phyloP scores from a whole-genome alignment of 2,888 invertebrate genomes.

The Pegoplata infirma region DNA sequence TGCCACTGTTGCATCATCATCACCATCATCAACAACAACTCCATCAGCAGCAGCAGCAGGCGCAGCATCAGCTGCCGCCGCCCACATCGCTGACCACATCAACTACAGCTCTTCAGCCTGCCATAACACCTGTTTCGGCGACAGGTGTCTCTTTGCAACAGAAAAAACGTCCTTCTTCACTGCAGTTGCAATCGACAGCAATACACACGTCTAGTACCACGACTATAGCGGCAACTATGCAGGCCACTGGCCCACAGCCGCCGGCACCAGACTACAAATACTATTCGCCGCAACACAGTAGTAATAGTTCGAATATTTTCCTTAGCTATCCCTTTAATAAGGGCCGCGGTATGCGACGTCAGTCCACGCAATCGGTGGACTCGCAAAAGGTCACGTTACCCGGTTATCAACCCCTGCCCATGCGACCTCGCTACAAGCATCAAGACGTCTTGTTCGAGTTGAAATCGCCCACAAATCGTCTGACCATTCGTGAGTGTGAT shows the following conservation, averaged over 20 bases:
- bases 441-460: constrained; percentile 77
- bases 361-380: constrained; percentile 77
- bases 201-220: constrained; percentile 68
- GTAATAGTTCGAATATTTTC: constrained; percentile 71
- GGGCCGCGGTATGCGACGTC: constrained; percentile 75
- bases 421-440: constrained; percentile 75
- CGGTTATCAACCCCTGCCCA: constrained; percentile 75
- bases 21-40: constrained; percentile 67
- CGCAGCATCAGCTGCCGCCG: too few relatives aligned
- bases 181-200: constrained; percentile 70
- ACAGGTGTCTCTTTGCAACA: constrained; percentile 64
- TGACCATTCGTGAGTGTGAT: constrained; percentile 78
- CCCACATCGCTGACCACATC: constrained; percentile 64
- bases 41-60: constrained; percentile 47
- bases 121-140: constrained; percentile 56
- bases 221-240: constrained; percentile 74
- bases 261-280: constrained; percentile 77
- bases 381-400: constrained; percentile 74
- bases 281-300: constrained; percentile 76
- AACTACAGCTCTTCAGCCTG: constrained; percentile 53
- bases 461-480: constrained; percentile 76
- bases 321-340: constrained; percentile 77
- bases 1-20: constrained; percentile 76
- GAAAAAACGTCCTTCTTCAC: constrained; percentile 71
- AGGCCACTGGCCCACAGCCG: constrained; percentile 72